Evolutionary conservation across 1,140 invertebrate genomes (phyloP), one percentile per base, ranked within the genome.

Genomic region (Formica selysi): DNA sequence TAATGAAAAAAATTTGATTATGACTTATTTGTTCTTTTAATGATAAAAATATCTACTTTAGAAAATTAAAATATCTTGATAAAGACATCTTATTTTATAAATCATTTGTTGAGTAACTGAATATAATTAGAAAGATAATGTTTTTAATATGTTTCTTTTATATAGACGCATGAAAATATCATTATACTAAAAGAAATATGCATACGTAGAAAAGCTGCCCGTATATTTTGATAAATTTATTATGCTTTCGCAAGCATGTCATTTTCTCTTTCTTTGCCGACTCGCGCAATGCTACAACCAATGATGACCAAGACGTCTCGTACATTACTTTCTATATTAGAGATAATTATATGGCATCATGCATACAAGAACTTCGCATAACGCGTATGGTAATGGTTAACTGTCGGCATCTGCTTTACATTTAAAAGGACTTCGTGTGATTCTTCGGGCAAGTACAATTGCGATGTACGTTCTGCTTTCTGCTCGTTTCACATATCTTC

Each of bases 371-470:
- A 64, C 71, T 76, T 80, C n/a, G 44, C 41, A 41, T 41, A 68
- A n/a, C 44, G 36, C 48, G 19, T 44, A 71, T 29, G 48, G 22
- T 11, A 32, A 71, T 59, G 22, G 44, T 79, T 79, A 70, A 89
- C 86, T 73, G 83, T n/a, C 10, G 26, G 71, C 87, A 89, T 89
- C 85, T 90, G 79, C 68, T 61, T 65, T 26, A 64, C 83, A 89
- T 89, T 84, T 32, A 22, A 41, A 48, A 57, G 65, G 44, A 51
- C 26, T 1, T 61, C 11, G 7, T 62, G 74, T 32, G 74, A 85
- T 85, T 67, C 83, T 48, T 65, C 44, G 22, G 54, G 36, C 26
- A 48, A 26, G 32, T 61, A 74, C 26, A 38, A 41, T 29, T 44
- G 44, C 26, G 54, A 41, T 64, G 41, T 59, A 67, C 29, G n/a